Percentiles rank a stretch among this genome's conserved stretches.
These are phyloP conservation scores for Acanthopagrus latus DNA, from an alignment of 2,797 vertebrate species.

Conservation along the genomic window DNA sequence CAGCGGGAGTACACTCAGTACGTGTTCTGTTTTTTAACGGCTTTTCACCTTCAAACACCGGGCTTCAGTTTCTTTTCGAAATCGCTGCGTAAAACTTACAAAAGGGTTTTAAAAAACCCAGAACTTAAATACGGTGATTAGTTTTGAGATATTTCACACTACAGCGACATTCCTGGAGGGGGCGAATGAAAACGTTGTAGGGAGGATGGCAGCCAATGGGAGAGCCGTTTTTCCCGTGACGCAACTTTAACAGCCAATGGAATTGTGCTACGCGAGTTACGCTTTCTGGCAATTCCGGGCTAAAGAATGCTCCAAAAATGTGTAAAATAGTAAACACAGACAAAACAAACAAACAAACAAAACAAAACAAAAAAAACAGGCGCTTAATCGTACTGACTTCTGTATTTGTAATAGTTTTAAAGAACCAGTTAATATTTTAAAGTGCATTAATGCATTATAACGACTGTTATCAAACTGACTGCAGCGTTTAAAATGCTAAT, in stretches of 20 bases:
- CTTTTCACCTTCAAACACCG: neutral
- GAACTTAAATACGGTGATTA: slow-evolving; percentile 22
- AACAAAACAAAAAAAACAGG: neutral
- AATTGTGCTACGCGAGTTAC: slow-evolving; percentile 52
- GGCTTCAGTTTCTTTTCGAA: neutral
- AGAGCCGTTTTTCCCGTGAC: slow-evolving; percentile 33
- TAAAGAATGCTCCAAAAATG: neutral
- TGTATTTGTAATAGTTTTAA: neutral
- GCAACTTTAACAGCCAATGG: slow-evolving; percentile 45
- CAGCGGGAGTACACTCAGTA: neutral
- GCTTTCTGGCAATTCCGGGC: slow-evolving; percentile 38
- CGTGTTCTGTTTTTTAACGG: neutral
- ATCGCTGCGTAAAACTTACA: neutral
- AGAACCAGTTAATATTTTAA: accelerated
- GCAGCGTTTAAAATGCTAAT: neutral
- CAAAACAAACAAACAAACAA: too few species aligned
- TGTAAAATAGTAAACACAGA: neutral
- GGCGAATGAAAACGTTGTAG: slow-evolving; percentile 30
- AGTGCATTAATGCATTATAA: neutral
- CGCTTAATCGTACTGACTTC: accelerated
- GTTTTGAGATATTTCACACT: slow-evolving; percentile 44
- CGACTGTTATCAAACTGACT: neutral
- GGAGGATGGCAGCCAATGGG: slow-evolving; percentile 63
- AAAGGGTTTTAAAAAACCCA: neutral
- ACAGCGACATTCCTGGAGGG: slow-evolving; percentile 1